phyloP scores from a whole-genome alignment of 2,888 invertebrate genomes.

The Pilophorus perplexus region DNA sequence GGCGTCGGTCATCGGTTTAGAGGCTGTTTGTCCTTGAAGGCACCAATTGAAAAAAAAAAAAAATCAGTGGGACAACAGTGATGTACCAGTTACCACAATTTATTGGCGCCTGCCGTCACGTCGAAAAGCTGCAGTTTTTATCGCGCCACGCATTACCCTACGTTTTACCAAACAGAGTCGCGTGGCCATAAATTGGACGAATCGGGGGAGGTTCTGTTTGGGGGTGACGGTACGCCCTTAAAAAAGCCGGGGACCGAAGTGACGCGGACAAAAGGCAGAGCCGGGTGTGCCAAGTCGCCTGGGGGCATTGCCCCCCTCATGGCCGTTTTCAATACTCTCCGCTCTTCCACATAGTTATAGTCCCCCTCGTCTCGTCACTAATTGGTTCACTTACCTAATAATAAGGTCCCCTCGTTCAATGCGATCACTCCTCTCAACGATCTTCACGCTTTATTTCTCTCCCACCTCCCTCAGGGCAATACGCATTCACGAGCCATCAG shows the following conservation, averaged over 20 bases:
- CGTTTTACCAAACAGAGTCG: constrained; percentile 35
- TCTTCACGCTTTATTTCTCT: constrained; percentile 35
- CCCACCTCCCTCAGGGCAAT: constrained; percentile 6
- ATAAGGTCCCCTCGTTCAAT: constrained; percentile 19
- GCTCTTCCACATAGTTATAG: too few species aligned
- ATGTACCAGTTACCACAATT: too few species aligned
- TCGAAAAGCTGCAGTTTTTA: constrained; percentile 21
- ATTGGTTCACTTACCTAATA: constrained; percentile 41
- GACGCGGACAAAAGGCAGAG: constrained; percentile 9
- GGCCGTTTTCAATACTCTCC: too few species aligned
- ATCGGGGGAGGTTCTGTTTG: background rate
- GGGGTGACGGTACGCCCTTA: background rate
- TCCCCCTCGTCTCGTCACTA: constrained; percentile 16
- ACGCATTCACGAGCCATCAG: constrained; percentile 33
- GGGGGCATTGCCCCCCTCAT: constrained; percentile 25
- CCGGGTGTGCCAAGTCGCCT: constrained; percentile 30
- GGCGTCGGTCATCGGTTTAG: too few species aligned
- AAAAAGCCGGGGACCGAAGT: too few species aligned
- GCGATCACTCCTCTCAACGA: constrained; percentile 27
- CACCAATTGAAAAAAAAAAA: too few species aligned
- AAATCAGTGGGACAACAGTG: too few species aligned
- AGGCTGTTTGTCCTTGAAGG: too few species aligned
- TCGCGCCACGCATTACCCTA: too few species aligned
- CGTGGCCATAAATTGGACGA: too few species aligned
- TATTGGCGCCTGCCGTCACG: too few species aligned